These are phyloP conservation scores for Mirounga angustirostris DNA, from an alignment of 2,113 vertebrate species.

Conservation along the genomic window DNA sequence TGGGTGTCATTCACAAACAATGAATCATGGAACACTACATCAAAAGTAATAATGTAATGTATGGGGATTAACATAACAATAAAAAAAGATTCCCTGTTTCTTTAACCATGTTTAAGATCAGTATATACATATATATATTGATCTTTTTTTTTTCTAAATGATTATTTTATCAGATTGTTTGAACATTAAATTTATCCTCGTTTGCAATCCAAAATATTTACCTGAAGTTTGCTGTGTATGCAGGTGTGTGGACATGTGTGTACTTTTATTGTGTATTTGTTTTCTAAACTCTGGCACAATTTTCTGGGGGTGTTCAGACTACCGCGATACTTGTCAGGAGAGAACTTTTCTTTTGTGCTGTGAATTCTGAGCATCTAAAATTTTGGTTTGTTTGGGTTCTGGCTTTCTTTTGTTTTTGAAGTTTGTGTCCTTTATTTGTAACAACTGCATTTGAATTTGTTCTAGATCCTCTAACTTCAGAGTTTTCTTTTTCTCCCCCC, in stretches of 20 bases:
- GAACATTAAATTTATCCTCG: slow-evolving; percentile 87
- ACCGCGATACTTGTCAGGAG: slow-evolving; percentile 85
- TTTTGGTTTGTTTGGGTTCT: slow-evolving; percentile 61
- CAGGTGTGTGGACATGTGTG: background rate
- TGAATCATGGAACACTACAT: too few species aligned
- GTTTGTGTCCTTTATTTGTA: slow-evolving; percentile 76
- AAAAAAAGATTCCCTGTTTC: background rate
- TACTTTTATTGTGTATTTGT: slow-evolving; percentile 78
- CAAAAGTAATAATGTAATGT: too few species aligned
- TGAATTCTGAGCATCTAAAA: slow-evolving; percentile 82
- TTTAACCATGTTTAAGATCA: background rate
- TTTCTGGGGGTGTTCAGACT: slow-evolving; percentile 86
- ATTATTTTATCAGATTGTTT: slow-evolving; percentile 87
- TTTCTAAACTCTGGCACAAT: slow-evolving; percentile 94
- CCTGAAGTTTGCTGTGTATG: slow-evolving; percentile 85
- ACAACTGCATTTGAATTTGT: slow-evolving; percentile 76
- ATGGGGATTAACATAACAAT: too few species aligned
- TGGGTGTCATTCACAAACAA: too few species aligned
- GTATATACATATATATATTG: too few species aligned
- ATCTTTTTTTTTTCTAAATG: slow-evolving; percentile 84
- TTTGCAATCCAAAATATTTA: slow-evolving; percentile 88
- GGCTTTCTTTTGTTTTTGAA: slow-evolving; percentile 75
- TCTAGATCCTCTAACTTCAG: slow-evolving; percentile 83
- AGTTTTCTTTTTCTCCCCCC: slow-evolving; percentile 66
- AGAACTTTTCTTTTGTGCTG: slow-evolving; percentile 83